These are phyloP conservation scores for Albula glossodonta DNA, from an alignment of 2,113 vertebrate genomes.

Conservation along the genomic window DNA sequence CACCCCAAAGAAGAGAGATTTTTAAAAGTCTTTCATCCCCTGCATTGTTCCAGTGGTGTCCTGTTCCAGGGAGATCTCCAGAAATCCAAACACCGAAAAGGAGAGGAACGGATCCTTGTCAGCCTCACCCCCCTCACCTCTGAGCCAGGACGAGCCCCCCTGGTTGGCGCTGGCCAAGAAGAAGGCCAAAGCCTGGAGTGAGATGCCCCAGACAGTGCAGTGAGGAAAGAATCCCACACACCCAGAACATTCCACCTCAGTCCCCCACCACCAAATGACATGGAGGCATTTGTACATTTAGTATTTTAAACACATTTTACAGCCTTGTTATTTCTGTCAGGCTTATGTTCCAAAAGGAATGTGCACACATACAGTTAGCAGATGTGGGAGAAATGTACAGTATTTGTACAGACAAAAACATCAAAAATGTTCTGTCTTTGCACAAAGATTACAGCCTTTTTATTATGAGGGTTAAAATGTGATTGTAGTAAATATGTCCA, in stretches of 20 bases:
- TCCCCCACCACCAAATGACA: not conserved
- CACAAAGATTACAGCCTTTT: no score
- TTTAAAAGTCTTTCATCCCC: not conserved
- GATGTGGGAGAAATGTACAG: no score
- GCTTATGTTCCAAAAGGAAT: no score
- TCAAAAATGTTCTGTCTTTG: no score
- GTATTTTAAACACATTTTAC: no score
- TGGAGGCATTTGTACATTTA: no score
- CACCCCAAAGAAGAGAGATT: not conserved
- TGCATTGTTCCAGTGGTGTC: constrained; percentile 46
- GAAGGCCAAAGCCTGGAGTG: constrained; percentile 92
- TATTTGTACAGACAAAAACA: not conserved
- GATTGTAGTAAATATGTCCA: not conserved
- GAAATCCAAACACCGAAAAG: constrained; percentile 50
- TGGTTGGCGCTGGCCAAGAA: constrained; percentile 93
- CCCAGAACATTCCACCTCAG: not conserved
- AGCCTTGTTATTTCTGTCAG: no score
- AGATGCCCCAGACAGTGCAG: constrained; percentile 83
- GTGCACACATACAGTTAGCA: no score
- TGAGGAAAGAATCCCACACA: constrained; percentile 44
- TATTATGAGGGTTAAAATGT: no score
- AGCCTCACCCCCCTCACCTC: constrained; percentile 45
- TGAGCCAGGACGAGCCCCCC: constrained; percentile 74
- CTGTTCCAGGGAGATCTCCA: constrained; percentile 57
- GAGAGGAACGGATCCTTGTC: constrained; percentile 44